These are phyloP conservation scores for Meteorus cinctellus DNA, from an alignment of 2,888 invertebrate genomes.

Conservation along the genomic window DNA sequence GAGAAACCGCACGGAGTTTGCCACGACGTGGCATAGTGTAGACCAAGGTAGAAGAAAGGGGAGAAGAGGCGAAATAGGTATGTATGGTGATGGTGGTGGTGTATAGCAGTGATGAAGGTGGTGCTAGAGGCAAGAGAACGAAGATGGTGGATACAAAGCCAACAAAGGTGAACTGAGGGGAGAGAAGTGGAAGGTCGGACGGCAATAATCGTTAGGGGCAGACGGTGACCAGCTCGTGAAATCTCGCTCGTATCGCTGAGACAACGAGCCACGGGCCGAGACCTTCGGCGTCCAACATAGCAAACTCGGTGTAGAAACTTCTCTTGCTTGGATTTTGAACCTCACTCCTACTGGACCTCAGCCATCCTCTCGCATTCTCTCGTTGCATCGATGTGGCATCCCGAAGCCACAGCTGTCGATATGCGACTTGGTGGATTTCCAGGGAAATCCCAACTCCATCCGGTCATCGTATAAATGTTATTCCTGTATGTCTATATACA, in stretches of 20 bases:
- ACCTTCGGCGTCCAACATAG: constrained; percentile 35
- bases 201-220: constrained; percentile 56
- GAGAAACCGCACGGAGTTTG: constrained; percentile 29
- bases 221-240: constrained; percentile 54
- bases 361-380: constrained; percentile 15
- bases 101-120: constrained; percentile 22
- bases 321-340: constrained; percentile 22
- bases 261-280: constrained; percentile 47
- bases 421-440: constrained; percentile 18
- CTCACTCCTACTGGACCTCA: constrained; percentile 15
- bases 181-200: constrained; percentile 50
- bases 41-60: not conserved
- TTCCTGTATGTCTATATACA: not conserved
- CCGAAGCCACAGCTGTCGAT: constrained; percentile 34
- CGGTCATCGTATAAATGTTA: constrained; percentile 15
- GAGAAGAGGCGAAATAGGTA: constrained; percentile 17
- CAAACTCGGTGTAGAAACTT: constrained; percentile 42
- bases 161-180: constrained; percentile 30
- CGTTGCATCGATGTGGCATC: constrained; percentile 19
- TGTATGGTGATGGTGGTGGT: constrained; percentile 28
- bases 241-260: constrained; percentile 51
- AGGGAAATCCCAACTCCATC: constrained; percentile 30
- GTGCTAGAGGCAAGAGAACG: constrained; percentile 11
- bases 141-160: constrained; percentile 30
- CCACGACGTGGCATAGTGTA: constrained; percentile 14